A percentile compares a stretch with the other conserved stretches of the same genome.
Conservation (phyloP, 1,140 invertebrate species). For the Cepaea nemoralis region DNA sequence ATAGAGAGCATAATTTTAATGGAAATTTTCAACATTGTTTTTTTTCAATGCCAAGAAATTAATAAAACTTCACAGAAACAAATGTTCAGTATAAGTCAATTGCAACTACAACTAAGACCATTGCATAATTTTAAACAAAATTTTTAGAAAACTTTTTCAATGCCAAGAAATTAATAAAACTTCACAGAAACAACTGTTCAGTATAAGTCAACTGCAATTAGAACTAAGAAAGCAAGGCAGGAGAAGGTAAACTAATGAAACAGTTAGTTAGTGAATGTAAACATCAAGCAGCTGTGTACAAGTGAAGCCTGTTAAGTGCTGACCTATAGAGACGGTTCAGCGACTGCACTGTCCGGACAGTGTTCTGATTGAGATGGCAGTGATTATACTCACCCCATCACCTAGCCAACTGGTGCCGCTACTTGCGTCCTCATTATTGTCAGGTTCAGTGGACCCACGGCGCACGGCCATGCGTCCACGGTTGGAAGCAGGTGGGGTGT, state of each 20-base stretch:
- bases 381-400: conserved; percentile 69
- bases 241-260: neutral
- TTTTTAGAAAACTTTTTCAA: too few species aligned
- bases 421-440: conserved; percentile 76
- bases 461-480: conserved; percentile 26
- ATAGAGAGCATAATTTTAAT: too few species aligned
- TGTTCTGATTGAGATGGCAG: conserved; percentile 1
- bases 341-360: neutral
- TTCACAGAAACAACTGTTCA: too few species aligned
- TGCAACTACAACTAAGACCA: neutral
- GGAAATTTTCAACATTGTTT: too few species aligned
- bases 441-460: conserved; percentile 34
- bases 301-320: neutral
- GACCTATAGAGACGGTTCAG: neutral
- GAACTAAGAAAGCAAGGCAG: neutral
- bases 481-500: conserved; percentile 38
- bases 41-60: too few species aligned
- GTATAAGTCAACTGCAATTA: too few species aligned
- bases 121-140: too few species aligned
- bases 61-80: too few species aligned
- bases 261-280: neutral
- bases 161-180: too few species aligned
- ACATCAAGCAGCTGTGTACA: neutral
- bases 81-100: too few species aligned
- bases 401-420: conserved; percentile 61